A percentile compares a stretch with the other conserved stretches of the same genome.
Conservation (phyloP, 2,888 invertebrate species). For the Peribatodes rhomboidaria region DNA sequence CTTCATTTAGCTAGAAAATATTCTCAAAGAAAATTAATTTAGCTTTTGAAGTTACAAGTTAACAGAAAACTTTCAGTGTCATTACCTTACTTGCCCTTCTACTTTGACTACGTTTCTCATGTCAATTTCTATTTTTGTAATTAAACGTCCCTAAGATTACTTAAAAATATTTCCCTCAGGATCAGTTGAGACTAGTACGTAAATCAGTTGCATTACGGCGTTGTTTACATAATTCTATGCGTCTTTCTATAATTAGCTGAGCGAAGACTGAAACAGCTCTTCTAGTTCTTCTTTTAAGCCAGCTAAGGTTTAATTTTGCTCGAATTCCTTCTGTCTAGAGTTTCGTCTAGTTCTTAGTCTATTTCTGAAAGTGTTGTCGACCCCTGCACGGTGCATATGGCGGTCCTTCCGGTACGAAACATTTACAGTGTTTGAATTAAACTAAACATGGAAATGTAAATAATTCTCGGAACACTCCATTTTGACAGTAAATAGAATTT, state of each 20-base stretch:
- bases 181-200: conserved; percentile 5
- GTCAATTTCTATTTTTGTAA: background rate
- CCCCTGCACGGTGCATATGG: conserved; percentile 62
- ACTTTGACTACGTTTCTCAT: too few species aligned
- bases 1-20: too few species aligned
- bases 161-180: conserved; percentile 3
- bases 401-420: conserved; percentile 60
- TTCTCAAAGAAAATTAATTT: too few species aligned
- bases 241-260: conserved; percentile 33
- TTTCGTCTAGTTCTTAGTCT: conserved; percentile 66
- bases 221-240: conserved; percentile 39
- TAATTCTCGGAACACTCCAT: conserved; percentile 13
- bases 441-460: conserved; percentile 49
- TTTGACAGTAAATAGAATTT: conserved; percentile 1
- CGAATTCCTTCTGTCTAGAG: conserved; percentile 17
- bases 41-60: too few species aligned
- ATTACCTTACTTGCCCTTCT: too few species aligned
- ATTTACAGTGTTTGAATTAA: conserved; percentile 56
- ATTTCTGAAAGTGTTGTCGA: conserved; percentile 75
- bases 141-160: background rate
- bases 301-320: conserved; percentile 34
- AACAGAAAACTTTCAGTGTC: too few species aligned
- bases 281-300: conserved; percentile 11
- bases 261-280: background rate
- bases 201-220: conserved; percentile 28